Evolutionary conservation across 2,888 invertebrate species (phyloP), one percentile per base, ranked within the genome.

Genomic region (Metallyticus violacea): DNA sequence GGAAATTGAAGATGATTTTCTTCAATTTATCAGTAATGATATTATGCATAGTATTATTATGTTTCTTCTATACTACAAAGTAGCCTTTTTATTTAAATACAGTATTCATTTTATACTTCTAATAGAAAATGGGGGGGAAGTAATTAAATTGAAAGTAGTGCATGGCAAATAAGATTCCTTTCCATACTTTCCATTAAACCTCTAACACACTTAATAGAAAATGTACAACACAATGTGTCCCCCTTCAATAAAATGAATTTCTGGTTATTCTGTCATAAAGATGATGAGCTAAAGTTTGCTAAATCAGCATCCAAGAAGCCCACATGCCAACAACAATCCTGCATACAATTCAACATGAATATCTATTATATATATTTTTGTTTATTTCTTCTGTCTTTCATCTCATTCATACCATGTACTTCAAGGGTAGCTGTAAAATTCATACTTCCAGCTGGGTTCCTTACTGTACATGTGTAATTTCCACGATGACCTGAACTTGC

Each of bases 381-480:
- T 15, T 15, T 62, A 9, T 62, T 62, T 62, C 22, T 62, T 62
- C 40, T 62, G n/a, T 62, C 40, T 62, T 62, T 62, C 40, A 62
- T 62, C 22, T 9, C 0, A 62, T 62, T 62, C 84, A 84, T 88
- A 88, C 88, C 88, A 79, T 88, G 88, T 29, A 88, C 86, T 26
- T 88, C 88, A 77, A 88, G 85, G 25, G 79, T 79, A 25, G 91
- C 90, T 6, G 91, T 90, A 85, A 90, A 89, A 85, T 90, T 90
- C 76, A 90, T 89, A 26, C 88, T 88, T 80, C 91, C 92, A 9
- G 90, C 91, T 26, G 88, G 89, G 88, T 91, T 91, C 82, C 89
- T 89, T 1, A 91, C 92, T 3, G 90, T 89, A 88, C 92, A 92
- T 4, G 92, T 91, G 89, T 92, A 92, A 86, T 90, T 90, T 26